A percentile compares a stretch with the other conserved stretches of the same genome.
Conservation (phyloP, 2,888 invertebrate species). For the Gisinianus flammeolus region DNA sequence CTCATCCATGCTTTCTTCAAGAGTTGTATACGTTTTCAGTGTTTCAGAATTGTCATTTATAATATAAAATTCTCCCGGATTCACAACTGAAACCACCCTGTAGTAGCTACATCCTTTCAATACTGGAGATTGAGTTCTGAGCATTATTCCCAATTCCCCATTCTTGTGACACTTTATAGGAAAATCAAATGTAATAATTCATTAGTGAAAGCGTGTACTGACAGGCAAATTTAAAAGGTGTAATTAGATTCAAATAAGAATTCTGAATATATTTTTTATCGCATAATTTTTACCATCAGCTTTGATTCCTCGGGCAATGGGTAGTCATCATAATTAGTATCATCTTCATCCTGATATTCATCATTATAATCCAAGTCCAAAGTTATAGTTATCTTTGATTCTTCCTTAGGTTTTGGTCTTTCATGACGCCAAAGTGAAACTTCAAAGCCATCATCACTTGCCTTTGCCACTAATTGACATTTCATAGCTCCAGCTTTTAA, state of each 20-base stretch:
- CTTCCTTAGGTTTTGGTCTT: background rate
- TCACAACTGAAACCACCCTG: slow-evolving; percentile 2
- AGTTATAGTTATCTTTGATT: no score
- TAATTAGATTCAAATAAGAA: no score
- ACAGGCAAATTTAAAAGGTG: no score
- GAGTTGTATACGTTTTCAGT: background rate
- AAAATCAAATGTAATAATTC: background rate
- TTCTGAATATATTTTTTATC: no score
- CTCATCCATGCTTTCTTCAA: background rate
- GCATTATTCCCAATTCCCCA: background rate
- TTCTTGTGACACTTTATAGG: background rate
- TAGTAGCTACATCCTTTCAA: background rate
- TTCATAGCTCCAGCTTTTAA: background rate
- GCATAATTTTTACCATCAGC: background rate
- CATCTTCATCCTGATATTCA: background rate
- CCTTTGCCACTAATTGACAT: background rate
- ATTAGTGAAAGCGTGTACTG: no score
- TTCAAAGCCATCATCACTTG: background rate
- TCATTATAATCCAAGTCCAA: background rate
- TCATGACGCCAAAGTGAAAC: background rate
- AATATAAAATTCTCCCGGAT: slow-evolving; percentile 30
- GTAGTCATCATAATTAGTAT: background rate
- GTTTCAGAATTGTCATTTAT: background rate
- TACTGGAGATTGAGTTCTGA: background rate
- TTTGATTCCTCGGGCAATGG: background rate